These are phyloP conservation scores for Acleris emargana DNA, from an alignment of 2,888 invertebrate species.

Conservation along the genomic window DNA sequence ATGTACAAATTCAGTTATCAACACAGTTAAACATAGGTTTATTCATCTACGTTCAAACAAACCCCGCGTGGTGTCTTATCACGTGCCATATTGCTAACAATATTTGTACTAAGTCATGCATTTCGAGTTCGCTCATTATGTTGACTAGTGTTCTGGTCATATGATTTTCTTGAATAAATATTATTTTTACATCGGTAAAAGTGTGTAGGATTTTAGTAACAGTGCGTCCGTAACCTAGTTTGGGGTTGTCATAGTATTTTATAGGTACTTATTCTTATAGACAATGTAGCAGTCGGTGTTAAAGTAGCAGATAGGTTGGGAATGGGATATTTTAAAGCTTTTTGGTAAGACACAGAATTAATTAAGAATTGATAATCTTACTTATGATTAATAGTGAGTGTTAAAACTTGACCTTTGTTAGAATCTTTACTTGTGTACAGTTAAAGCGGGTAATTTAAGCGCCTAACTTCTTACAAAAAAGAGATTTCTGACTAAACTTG, in stretches of 20 bases:
- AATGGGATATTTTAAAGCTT: too few relatives aligned
- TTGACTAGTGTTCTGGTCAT: slow-evolving; percentile 42
- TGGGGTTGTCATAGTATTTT: not conserved
- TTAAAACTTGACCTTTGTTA: too few relatives aligned
- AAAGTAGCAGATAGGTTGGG: too few relatives aligned
- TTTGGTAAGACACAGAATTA: too few relatives aligned
- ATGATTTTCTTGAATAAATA: slow-evolving; percentile 27
- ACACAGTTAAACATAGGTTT: slow-evolving; percentile 24
- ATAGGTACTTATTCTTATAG: too few relatives aligned
- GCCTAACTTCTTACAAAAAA: not conserved
- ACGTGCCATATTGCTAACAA: slow-evolving; percentile 55
- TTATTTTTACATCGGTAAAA: slow-evolving; percentile 30
- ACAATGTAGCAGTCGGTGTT: too few relatives aligned
- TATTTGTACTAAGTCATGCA: slow-evolving; percentile 62
- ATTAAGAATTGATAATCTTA: too few relatives aligned
- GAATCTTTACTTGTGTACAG: too few relatives aligned
- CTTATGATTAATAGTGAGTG: too few relatives aligned
- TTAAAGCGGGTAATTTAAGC: too few relatives aligned
- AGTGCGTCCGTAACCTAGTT: not conserved
- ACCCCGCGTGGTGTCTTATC: slow-evolving; percentile 50
- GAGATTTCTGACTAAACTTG: not conserved
- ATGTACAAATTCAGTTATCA: slow-evolving; percentile 15
- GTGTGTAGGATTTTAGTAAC: slow-evolving; percentile 8
- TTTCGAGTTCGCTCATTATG: slow-evolving; percentile 43
- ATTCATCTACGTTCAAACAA: slow-evolving; percentile 52